These are phyloP conservation scores for Alviniconcha marisindica DNA, from an alignment of 1,140 invertebrate genomes.

Conservation along the genomic window DNA sequence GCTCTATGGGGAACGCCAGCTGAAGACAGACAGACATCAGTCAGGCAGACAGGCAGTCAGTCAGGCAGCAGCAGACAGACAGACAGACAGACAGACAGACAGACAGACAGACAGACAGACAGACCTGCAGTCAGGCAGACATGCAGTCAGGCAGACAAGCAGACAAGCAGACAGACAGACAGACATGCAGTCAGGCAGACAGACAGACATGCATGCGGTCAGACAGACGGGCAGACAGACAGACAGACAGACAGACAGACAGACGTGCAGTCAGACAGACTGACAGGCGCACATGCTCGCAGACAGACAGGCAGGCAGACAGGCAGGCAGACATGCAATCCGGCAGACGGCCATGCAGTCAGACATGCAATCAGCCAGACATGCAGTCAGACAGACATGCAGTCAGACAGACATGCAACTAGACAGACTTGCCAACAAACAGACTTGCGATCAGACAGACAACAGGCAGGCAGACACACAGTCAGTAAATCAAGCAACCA, in stretches of 20 bases:
- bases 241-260: constrained; percentile 5
- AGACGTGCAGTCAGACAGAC: constrained; percentile 8
- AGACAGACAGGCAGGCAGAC: not conserved
- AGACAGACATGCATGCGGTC: not conserved
- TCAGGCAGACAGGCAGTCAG: not conserved
- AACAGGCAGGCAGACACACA: not conserved
- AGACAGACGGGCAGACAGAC: no score
- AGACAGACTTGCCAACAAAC: no score
- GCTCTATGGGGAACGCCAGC: no score
- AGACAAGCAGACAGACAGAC: constrained; percentile 28
- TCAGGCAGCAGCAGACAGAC: no score
- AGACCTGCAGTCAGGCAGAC: not conserved
- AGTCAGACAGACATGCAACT: not conserved
- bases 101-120: not conserved
- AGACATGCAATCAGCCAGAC: not conserved
- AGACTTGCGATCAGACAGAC: not conserved
- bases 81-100: not conserved
- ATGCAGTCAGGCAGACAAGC: constrained; percentile 2
- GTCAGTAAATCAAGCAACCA: no score
- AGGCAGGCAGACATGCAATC: not conserved
- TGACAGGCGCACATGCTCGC: not conserved
- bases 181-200: not conserved
- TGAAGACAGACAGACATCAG: not conserved
- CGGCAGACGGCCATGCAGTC: constrained; percentile 17
- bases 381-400: not conserved